A percentile compares a stretch with the other conserved stretches of the same genome.
Conservation (phyloP, 2,113 vertebrate genomes). For the Halichoerus grypus region DNA sequence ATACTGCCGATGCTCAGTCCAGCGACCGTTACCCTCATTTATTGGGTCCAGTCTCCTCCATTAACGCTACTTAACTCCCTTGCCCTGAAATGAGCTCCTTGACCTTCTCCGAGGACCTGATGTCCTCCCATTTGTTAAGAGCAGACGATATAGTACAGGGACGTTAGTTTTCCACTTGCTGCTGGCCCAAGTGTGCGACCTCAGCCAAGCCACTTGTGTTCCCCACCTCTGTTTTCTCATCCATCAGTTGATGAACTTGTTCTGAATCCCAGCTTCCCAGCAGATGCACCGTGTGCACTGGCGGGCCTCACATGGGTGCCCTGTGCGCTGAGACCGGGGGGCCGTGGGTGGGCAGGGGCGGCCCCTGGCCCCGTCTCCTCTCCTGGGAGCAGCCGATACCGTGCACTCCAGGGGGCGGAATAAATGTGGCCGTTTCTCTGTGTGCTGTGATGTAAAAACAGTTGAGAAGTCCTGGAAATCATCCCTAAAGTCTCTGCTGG, state of each 20-base stretch:
- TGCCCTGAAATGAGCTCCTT: not conserved
- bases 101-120: not conserved
- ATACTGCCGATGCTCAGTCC: too few species aligned
- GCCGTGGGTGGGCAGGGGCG: not conserved
- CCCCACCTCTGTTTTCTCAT: conserved; percentile 1
- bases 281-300: accelerated
- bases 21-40: not conserved
- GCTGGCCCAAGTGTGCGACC: not conserved
- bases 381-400: not conserved
- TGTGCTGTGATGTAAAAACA: too few species aligned
- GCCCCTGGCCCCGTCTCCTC: not conserved
- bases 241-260: not conserved
- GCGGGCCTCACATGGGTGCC: too few species aligned
- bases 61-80: not conserved
- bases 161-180: not conserved
- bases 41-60: not conserved
- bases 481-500: not conserved
- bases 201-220: not conserved
- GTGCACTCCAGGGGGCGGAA: not conserved
- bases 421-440: not conserved
- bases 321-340: not conserved
- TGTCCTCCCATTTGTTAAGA: not conserved
- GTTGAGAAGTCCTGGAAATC: not conserved
- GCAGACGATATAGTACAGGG: not conserved
- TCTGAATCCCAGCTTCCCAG: not conserved